Base-by-base conservation (phyloP, 2,797 vertebrate species). In the Hybognathus amarus region DNA sequence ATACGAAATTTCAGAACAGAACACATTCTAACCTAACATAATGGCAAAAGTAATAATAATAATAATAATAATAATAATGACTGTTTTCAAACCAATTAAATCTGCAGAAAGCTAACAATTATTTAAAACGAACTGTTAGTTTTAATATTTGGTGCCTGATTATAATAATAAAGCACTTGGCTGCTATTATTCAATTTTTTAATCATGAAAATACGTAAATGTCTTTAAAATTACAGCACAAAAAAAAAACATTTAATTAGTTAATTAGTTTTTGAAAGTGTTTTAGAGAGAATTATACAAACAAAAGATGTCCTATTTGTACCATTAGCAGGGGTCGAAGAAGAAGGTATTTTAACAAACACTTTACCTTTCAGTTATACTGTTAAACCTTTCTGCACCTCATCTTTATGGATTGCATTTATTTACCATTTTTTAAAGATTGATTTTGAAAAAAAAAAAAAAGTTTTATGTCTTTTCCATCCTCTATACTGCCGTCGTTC, bases 381-480 rank as follows among this genome's bases (percentile, higher is more conserved):
- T 20, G 74, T 42, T 30, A 18, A 77, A 61, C 13, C 1, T 54
- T 5, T 36, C 6, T 36, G 20, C 30, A 15, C 6, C 1, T 45
- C 4, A 22, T 70, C 52, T 63, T 63, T 47, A 45, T 33, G 1
- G 6, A 22, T 80, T 10, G 1, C 22, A 71, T 63, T 24, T 24
- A 61, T 24, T 81, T 36, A 6, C 2, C 24, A 20, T 80, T 81
- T 80, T 36, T 33, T 36, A 59, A 45, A 73, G 56, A 80, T 24
- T 42, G 9, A 42, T 61, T 45, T 45, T 33, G 12, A 12, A 36
- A 30, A 3, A 33, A 33, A 33, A 33, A 33, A 33, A 33, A 22
- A 45, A 42, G 6, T 67, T 67, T 68, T 10, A 52, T 79, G 45
- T 79, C 15, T 24, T 67, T 52, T 52, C 9, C 42, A 64, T 63